Conservation (phyloP, 1,140 invertebrate species). For the Drosophila ogumai region DNA sequence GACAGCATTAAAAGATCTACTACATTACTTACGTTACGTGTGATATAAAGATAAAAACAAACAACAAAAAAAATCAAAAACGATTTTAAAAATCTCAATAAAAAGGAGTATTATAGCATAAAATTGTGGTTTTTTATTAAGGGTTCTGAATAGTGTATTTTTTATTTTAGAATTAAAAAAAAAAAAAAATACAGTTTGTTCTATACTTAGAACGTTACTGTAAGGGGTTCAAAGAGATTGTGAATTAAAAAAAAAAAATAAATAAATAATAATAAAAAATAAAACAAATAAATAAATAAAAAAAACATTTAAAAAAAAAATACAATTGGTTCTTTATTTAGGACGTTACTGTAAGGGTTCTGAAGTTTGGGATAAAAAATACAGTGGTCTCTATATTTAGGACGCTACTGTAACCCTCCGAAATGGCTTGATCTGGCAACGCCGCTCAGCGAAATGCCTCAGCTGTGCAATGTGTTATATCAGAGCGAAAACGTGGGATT, state of each 20-base stretch:
- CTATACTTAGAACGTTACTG: too few species aligned
- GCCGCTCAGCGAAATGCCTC: background rate
- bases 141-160: background rate
- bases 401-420: background rate
- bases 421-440: background rate
- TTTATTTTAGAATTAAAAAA: too few species aligned
- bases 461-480: slow-evolving; percentile 40
- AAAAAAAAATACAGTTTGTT: too few species aligned
- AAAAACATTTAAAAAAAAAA: background rate
- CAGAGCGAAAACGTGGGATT: slow-evolving; percentile 49
- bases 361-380: background rate
- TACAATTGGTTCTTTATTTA: background rate
- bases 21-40: slow-evolving; percentile 77
- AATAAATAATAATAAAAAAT: background rate
- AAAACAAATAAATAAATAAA: background rate
- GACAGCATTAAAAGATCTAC: slow-evolving; percentile 78
- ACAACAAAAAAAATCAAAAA: slow-evolving; percentile 76
- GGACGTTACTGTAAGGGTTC: background rate
- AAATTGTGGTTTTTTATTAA: slow-evolving; percentile 1
- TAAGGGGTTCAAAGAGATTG: too few species aligned
- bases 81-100: slow-evolving; percentile 81
- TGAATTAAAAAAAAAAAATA: background rate
- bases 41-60: slow-evolving; percentile 76
- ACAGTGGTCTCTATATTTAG: background rate
- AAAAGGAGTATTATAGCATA: slow-evolving; percentile 81